Evolutionary conservation across 2,113 vertebrate species (phyloP), one percentile per base, ranked within the genome.

Genomic region (Chloroceryle aenea): DNA sequence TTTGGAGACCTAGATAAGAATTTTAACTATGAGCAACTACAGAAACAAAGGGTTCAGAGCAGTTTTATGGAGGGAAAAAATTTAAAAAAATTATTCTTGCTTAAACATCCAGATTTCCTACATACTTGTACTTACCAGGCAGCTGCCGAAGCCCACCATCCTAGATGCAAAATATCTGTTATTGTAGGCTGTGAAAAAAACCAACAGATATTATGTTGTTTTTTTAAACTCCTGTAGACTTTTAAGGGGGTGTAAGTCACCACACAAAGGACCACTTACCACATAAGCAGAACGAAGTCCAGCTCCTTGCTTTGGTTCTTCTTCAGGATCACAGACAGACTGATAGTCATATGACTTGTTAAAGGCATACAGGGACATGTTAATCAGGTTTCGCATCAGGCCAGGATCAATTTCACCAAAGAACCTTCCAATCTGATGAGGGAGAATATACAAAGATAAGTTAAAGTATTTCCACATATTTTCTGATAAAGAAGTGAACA

Each of bases 291-390:
- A 99, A 93, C 99, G 98, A 52, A 97, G 98, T 42, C 99, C 99
- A 78, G 99, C 99, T 85, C 99, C 99, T 90, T 99, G 99, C 80
- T 99, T 99, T 84, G 98, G 98, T 89, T 99, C 98, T 66, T 98
- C 98, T 89, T 99, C 99, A 0, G 99, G 99, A 97, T 99, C 99
- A 15, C 99, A 99, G 68, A 99, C 98, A 1, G 99, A 99, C 82
- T 99, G 99, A 93, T 99, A 99, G 97, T 99, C 99, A 1, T 99
- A 99, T 2, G 99, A 99, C 96, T 99, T 99, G 89, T 99, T 99
- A 91, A 99, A 99, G 93, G 99, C 98, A 95, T 99, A 99, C 14
- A 99, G 93, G 9, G 99, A 99, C 72, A 98, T 98, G 91, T 99
- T 99, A 89, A 99, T 98, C 78, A 99, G 98, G 78, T 98, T 98